Percentiles rank a stretch among this genome's conserved stretches.
These are phyloP conservation scores for Punctoribates punctum DNA, from an alignment of 2,888 invertebrate genomes.

Conservation along the genomic window DNA sequence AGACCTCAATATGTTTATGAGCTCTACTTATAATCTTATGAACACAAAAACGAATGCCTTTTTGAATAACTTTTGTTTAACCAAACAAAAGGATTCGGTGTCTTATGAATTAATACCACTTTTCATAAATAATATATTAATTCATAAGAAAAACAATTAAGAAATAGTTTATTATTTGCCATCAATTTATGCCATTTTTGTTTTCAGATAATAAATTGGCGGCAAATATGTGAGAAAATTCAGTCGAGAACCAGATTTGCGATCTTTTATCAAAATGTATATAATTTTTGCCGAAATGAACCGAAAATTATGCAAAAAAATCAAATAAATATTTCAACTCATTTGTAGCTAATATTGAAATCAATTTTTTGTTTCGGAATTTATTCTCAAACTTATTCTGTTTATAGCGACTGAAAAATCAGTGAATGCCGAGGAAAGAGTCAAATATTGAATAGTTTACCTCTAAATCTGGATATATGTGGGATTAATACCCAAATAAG, in stretches of 20 bases:
- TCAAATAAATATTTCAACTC: no score
- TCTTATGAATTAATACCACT: background rate
- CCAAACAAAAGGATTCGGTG: background rate
- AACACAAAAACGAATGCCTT: background rate
- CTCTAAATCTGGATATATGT: background rate
- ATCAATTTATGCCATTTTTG: no score
- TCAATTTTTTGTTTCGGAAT: no score
- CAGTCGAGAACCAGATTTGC: no score
- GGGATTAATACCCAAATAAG: slow-evolving; percentile 5
- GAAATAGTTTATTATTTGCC: background rate
- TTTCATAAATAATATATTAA: background rate
- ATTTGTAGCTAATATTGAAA: no score
- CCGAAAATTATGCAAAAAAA: no score
- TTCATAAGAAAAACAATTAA: background rate
- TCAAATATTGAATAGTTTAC: background rate
- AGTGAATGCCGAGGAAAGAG: background rate
- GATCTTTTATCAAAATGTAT: no score
- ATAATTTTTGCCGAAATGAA: no score
- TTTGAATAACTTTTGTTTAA: background rate
- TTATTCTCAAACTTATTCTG: no score
- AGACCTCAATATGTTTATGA: slow-evolving; percentile 21
- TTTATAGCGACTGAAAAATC: background rate
- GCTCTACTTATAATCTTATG: slow-evolving; percentile 5
- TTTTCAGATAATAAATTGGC: no score
- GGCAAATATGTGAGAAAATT: no score